These are phyloP conservation scores for Leucoptera coffeella DNA, from an alignment of 2,888 invertebrate species.

Conservation along the genomic window DNA sequence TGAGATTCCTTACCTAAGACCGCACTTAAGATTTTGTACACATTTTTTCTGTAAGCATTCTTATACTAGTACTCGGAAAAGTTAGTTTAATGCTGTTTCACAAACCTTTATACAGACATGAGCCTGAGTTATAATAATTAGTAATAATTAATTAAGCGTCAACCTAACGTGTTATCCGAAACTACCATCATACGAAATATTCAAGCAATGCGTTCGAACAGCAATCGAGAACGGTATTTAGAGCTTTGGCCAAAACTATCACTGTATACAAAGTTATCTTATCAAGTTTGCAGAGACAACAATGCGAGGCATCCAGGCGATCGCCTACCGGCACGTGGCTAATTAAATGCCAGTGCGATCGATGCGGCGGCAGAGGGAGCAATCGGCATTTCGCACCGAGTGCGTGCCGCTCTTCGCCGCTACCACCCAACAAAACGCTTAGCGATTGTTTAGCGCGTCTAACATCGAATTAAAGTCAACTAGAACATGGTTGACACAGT, in stretches of 20 bases:
- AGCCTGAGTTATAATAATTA: too few species aligned
- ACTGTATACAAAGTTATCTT: constrained; percentile 27
- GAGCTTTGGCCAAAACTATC: constrained; percentile 12
- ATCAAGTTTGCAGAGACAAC: constrained; percentile 24
- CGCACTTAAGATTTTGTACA: constrained; percentile 33
- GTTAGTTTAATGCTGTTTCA: too few species aligned
- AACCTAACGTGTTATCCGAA: too few species aligned
- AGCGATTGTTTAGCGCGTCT: too few species aligned
- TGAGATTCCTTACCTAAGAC: constrained; percentile 29
- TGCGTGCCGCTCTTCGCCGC: constrained; percentile 15
- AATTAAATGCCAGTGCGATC: constrained; percentile 45
- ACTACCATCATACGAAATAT: too few species aligned
- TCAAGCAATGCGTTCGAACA: too few species aligned
- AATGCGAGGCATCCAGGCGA: constrained; percentile 29
- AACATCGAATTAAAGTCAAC: too few species aligned
- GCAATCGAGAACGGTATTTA: neutral
- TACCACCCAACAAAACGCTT: neutral
- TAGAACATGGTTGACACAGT: too few species aligned
- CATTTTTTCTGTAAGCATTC: too few species aligned
- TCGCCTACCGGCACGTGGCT: constrained; percentile 33
- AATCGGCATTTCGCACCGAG: constrained; percentile 24
- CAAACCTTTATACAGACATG: too few species aligned
- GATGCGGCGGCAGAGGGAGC: constrained; percentile 21
- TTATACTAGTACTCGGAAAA: too few species aligned
- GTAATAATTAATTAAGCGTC: too few species aligned